Evolutionary conservation across 2,113 vertebrate genomes (phyloP).

Genomic region (Calyptomena viridis): DNA sequence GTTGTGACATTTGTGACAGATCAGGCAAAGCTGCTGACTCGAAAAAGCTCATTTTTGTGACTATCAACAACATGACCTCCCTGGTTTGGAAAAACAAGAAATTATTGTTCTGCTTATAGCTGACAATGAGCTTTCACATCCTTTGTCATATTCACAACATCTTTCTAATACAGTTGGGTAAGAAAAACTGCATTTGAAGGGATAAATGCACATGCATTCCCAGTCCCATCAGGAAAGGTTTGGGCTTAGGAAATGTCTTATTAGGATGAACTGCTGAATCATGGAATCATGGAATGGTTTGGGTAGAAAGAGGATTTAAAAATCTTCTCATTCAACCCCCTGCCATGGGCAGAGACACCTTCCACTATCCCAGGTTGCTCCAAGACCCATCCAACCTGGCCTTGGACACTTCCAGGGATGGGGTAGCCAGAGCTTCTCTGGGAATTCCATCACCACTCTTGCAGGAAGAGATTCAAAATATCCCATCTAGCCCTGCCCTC

Average conservation of each 20-base stretch:
- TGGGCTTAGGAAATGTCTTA: neutral
- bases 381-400: neutral
- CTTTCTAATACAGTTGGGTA: neutral
- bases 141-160: neutral
- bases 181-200: neutral
- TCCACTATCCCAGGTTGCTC: neutral
- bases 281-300: neutral
- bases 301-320: rapidly evolving
- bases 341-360: neutral
- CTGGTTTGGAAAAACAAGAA: neutral
- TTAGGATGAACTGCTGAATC: neutral
- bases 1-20: constrained; percentile 51
- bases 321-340: rapidly evolving
- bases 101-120: neutral
- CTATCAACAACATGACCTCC: constrained; percentile 17
- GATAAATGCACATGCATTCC: neutral
- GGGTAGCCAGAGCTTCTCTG: neutral
- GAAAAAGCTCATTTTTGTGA: constrained; percentile 6
- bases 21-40: constrained; percentile 42
- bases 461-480: neutral
- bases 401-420: neutral
- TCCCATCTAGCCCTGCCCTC: neutral
- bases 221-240: neutral
- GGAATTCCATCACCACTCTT: neutral
- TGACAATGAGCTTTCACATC: neutral